Conservation (phyloP, 2,888 invertebrate genomes). For the Deilephila elpenor region DNA sequence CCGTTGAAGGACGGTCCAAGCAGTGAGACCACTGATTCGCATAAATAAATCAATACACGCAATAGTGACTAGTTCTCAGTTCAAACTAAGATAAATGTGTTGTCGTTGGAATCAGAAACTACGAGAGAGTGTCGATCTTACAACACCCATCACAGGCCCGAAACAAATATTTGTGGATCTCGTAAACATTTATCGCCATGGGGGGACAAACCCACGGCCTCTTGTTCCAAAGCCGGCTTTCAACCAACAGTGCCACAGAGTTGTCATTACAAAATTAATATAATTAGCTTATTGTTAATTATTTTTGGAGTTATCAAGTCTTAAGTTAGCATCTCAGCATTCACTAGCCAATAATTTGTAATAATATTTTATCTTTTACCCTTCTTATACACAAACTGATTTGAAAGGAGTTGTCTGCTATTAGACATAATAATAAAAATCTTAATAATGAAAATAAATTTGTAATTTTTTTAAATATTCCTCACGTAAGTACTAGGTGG, state of each 20-base stretch:
- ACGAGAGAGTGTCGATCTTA: background rate
- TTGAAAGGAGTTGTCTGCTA: background rate
- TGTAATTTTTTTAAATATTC: slow-evolving; percentile 34
- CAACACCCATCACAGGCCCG: background rate
- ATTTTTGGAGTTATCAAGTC: too few relatives aligned
- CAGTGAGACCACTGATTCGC: slow-evolving; percentile 94
- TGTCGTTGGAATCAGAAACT: background rate
- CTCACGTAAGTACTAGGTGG: too few relatives aligned
- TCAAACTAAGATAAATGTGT: background rate
- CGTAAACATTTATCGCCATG: background rate
- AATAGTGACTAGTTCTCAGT: background rate
- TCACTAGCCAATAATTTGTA: too few relatives aligned
- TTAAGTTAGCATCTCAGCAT: too few relatives aligned
- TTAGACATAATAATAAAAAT: background rate
- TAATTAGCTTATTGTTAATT: too few relatives aligned
- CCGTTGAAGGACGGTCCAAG: slow-evolving; percentile 94
- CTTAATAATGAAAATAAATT: background rate
- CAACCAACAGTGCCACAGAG: background rate
- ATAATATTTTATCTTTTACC: too few relatives aligned
- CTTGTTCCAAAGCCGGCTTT: background rate
- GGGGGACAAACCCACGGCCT: background rate
- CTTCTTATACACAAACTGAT: too few relatives aligned
- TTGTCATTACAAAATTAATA: background rate
- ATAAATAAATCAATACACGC: slow-evolving; percentile 1
- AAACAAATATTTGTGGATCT: background rate